Conservation (phyloP, 2,113 vertebrate genomes). For the Pelusios castaneus region DNA sequence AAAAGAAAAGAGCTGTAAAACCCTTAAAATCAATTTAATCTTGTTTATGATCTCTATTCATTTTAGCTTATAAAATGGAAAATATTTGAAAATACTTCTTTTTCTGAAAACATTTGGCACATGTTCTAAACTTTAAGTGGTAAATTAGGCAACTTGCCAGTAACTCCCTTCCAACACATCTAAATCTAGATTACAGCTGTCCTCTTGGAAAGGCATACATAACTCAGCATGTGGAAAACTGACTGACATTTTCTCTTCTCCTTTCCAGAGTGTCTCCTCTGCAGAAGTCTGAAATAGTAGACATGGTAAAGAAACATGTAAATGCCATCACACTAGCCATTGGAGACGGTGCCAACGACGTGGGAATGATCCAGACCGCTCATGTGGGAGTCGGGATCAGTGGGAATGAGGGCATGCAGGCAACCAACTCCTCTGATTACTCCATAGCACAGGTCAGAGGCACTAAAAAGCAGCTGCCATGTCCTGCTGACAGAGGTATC, state of each 20-base stretch:
- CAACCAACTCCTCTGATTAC: slow-evolving; percentile 97
- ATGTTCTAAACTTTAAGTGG: slow-evolving; percentile 47
- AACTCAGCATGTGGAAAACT: slow-evolving; percentile 56
- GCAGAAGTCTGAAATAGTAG: slow-evolving; percentile 98
- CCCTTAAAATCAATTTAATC: neutral
- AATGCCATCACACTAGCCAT: slow-evolving; percentile 98
- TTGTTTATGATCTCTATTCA: neutral
- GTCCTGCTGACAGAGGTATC: neutral
- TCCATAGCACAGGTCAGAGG: slow-evolving; percentile 94
- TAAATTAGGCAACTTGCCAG: slow-evolving; percentile 61
- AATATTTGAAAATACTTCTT: slow-evolving; percentile 54
- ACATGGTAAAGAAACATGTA: slow-evolving; percentile 97
- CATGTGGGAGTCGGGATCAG: slow-evolving; percentile 98
- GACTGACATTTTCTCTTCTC: slow-evolving; percentile 57
- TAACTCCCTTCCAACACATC: slow-evolving; percentile 59
- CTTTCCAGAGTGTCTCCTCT: slow-evolving; percentile 93
- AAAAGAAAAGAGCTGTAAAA: neutral
- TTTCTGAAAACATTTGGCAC: slow-evolving; percentile 67
- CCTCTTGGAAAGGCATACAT: slow-evolving; percentile 23
- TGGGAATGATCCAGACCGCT: slow-evolving; percentile 98
- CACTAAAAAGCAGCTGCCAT: neutral
- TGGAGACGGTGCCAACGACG: slow-evolving; percentile 96
- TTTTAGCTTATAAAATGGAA: slow-evolving; percentile 29
- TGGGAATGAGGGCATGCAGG: slow-evolving; percentile 99
- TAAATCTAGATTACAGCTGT: slow-evolving; percentile 75